phyloP scores from a whole-genome alignment of 2,113 vertebrate genomes.

The Alces alces region DNA sequence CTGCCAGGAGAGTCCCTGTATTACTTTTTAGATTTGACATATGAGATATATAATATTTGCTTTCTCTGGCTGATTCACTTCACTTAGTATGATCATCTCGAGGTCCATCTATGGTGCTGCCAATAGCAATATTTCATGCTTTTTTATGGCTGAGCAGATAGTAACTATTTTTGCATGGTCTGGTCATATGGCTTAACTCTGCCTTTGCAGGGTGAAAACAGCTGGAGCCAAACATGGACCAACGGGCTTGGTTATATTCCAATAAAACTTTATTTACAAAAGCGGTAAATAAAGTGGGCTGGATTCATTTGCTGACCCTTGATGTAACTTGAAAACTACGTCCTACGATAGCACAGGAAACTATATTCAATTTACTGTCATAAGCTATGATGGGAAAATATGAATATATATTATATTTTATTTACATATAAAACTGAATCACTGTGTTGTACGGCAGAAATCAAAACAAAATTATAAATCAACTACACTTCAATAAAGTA shows the following conservation, averaged over 20 bases:
- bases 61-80: background rate
- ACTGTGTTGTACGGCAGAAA: background rate
- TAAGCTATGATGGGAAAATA: background rate
- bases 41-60: background rate
- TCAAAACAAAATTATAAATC: background rate
- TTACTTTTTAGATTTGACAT: background rate
- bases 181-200: background rate
- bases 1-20: background rate
- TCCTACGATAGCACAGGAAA: background rate
- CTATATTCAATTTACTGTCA: background rate
- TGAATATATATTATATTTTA: background rate
- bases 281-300: background rate
- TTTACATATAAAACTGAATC: background rate
- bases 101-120: background rate
- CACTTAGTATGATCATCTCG: background rate
- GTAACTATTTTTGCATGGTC: background rate
- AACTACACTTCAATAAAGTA: background rate
- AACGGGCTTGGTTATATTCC: background rate
- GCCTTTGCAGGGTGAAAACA: background rate
- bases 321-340: background rate
- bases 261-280: conserved; percentile 53
- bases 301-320: background rate
- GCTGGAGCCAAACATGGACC: background rate
- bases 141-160: background rate
- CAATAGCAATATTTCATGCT: background rate